Conservation (phyloP, 2,888 invertebrate genomes). For the Catocala sponsa region DNA sequence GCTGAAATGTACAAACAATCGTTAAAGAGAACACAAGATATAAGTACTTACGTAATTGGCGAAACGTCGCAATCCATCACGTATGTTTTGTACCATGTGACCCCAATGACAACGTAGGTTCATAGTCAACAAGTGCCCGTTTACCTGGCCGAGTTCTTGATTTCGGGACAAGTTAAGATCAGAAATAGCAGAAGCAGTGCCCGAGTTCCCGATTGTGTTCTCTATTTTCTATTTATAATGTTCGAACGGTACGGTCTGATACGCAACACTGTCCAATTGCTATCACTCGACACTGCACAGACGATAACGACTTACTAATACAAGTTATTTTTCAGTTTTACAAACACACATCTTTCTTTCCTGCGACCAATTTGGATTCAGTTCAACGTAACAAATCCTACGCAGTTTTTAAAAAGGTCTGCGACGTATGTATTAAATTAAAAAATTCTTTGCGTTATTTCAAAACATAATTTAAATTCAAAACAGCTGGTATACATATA, state of each 20-base stretch:
- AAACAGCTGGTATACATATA: slow-evolving; percentile 26
- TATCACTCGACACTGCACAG: slow-evolving; percentile 66
- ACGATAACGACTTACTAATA: slow-evolving; percentile 57
- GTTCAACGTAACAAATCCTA: slow-evolving; percentile 64
- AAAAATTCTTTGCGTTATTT: slow-evolving; percentile 40
- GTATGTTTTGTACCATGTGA: slow-evolving; percentile 64
- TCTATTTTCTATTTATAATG: slow-evolving; percentile 79
- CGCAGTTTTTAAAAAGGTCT: slow-evolving; percentile 52
- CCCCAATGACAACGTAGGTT: slow-evolving; percentile 67
- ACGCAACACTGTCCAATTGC: slow-evolving; percentile 68
- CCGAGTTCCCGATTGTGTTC: slow-evolving; percentile 72
- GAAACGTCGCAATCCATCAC: slow-evolving; percentile 58
- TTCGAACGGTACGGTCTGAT: slow-evolving; percentile 61
- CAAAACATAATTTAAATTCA: slow-evolving; percentile 40
- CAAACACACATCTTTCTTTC: slow-evolving; percentile 57
- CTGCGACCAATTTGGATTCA: slow-evolving; percentile 64
- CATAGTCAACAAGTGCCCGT: slow-evolving; percentile 60
- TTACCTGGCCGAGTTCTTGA: slow-evolving; percentile 75
- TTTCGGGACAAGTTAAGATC: slow-evolving; percentile 71
- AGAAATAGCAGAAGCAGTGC: slow-evolving; percentile 81
- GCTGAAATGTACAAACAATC: slow-evolving; percentile 7
- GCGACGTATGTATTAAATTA: slow-evolving; percentile 34
- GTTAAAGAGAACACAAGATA: slow-evolving; percentile 12
- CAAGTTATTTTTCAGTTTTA: slow-evolving; percentile 60
- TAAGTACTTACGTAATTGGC: slow-evolving; percentile 53